Evolutionary conservation across 2,888 invertebrate genomes (phyloP), one percentile per base, ranked within the genome.

Genomic region (Ennomos quercinarius): DNA sequence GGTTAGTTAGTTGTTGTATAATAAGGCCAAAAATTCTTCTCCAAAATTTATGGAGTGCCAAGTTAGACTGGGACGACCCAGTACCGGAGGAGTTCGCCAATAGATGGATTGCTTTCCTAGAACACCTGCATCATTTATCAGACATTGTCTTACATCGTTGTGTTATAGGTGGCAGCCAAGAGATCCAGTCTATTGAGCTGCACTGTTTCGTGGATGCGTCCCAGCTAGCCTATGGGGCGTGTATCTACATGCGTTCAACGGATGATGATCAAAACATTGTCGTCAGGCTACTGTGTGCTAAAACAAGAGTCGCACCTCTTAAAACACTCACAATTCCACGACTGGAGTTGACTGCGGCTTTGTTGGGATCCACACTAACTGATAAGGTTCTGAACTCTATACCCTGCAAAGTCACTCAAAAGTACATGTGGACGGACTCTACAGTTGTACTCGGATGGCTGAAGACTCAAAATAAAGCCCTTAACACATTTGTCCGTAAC

Each of bases 21-120:
- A 59, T 63, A 37, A 53, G 8, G 10, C 45, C 57, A 3, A 64
- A 64, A 57, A 61, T 61, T 34, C 34, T 64, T 12, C 39, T 64
- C n/a, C 63, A 64, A 40, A 9, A 35, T 9, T 39, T 64, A 38
- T 61, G 58, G 61, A 17, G 10, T 9, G 39, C 39, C 13, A 61
- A 61, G 12, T 6, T 58, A 46, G 55, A 58, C 39, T 64, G 64
- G 64, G 64, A 64, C 37, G 57, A 61, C 10, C 47, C 55, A 46
- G 55, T 64, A 36, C 57, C 61, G 10, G 2, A 39, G 0, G 8
- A 44, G 1, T 10, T 48, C 13, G 13, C n/a, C 9, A 59, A 59
- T 10, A 38, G 4, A 10, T 58, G 62, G 62, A 5, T 42, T 0
- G 45, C 11, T 9, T 50, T 51, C n/a, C 37, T 50, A 2, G 10